Conservation (phyloP, 2,797 vertebrate species). For the Crocidura indochinensis region DNA sequence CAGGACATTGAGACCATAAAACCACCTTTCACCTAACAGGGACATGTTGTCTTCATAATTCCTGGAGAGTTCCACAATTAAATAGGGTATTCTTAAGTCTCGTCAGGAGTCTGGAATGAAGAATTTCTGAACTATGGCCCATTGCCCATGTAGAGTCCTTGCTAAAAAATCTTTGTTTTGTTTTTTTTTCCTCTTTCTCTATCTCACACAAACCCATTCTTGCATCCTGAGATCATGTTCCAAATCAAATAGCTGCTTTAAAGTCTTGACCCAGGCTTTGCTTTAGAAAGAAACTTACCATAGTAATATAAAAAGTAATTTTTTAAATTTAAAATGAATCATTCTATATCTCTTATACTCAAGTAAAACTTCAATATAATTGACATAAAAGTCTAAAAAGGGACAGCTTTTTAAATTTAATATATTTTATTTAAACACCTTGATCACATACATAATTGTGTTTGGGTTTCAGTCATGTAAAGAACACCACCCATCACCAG, state of each 20-base stretch:
- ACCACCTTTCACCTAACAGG: not conserved
- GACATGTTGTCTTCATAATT: not conserved
- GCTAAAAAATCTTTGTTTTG: fast-evolving
- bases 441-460: no score
- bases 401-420: not conserved
- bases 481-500: no score
- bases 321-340: conserved; percentile 28
- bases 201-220: not conserved
- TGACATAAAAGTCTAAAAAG: conserved; percentile 45
- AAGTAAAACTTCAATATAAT: not conserved
- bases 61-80: not conserved
- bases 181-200: not conserved
- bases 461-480: no score
- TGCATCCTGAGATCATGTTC: not conserved
- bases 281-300: conserved; percentile 13
- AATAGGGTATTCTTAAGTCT: not conserved
- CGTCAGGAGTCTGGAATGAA: not conserved
- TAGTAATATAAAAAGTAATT: not conserved
- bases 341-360: not conserved
- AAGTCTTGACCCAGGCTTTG: conserved; percentile 13
- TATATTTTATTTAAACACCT: no score
- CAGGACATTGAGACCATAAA: not conserved
- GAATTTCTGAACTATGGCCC: no score
- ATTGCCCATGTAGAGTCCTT: not conserved
- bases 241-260: not conserved